phyloP scores from a whole-genome alignment of 2,797 vertebrate species.

The Arctocebus calabarensis region DNA sequence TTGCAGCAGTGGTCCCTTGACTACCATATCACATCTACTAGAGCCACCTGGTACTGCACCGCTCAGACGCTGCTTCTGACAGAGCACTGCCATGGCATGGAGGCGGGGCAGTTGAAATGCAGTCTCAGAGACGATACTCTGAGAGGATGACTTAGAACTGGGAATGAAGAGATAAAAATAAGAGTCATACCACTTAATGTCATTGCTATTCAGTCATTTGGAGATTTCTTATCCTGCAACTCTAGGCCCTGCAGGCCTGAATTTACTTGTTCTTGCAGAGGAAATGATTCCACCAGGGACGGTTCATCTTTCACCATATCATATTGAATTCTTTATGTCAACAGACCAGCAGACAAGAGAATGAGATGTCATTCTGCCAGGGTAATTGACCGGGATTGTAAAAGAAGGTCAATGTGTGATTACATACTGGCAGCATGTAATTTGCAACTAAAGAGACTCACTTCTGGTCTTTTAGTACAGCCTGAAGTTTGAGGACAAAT shows the following conservation, averaged over 20 bases:
- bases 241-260: background rate
- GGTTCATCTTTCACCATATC: background rate
- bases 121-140: background rate
- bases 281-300: background rate
- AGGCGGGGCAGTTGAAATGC: background rate
- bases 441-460: background rate
- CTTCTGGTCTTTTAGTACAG: background rate
- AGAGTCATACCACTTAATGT: background rate
- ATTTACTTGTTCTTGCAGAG: background rate
- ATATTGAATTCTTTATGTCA: background rate
- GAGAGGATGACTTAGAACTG: background rate
- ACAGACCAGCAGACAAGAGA: background rate
- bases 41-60: background rate
- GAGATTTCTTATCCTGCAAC: background rate
- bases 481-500: background rate
- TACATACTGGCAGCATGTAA: background rate
- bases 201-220: background rate
- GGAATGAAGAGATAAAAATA: background rate
- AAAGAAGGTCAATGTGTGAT: background rate
- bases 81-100: background rate
- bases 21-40: background rate
- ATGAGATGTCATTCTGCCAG: background rate
- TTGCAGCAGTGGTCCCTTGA: background rate
- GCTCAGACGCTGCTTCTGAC: background rate
- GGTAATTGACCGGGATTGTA: background rate